Conservation (phyloP, 2,888 invertebrate species). For the Hartigia nigra region DNA sequence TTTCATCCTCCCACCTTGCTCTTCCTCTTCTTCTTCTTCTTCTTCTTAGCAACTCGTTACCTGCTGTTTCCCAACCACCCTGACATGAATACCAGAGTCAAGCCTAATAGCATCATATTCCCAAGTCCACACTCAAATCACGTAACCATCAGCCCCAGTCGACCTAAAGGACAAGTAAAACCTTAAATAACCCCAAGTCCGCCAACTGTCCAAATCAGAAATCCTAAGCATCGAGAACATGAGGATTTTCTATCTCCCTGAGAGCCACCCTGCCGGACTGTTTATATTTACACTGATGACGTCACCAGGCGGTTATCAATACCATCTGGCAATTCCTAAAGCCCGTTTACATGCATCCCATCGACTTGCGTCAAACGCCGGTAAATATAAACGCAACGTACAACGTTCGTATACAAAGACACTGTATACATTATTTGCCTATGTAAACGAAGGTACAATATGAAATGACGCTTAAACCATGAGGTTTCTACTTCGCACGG, state of each 20-base stretch:
- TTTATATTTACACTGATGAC: too few relatives aligned
- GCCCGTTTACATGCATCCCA: too few relatives aligned
- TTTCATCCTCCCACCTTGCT: neutral
- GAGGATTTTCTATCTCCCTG: too few relatives aligned
- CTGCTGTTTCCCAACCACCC: constrained; percentile 10
- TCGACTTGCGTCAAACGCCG: too few relatives aligned
- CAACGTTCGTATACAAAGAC: neutral
- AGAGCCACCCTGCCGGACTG: too few relatives aligned
- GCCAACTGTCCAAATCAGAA: neutral
- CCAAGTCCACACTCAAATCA: neutral
- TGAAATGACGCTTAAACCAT: constrained; percentile 23
- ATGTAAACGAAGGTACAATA: constrained; percentile 40
- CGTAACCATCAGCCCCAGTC: neutral
- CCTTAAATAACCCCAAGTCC: neutral
- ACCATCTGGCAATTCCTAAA: too few relatives aligned
- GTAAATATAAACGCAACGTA: too few relatives aligned
- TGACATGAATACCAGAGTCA: neutral
- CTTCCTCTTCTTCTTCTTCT: constrained; percentile 12
- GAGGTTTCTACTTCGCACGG: too few relatives aligned
- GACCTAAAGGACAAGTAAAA: neutral
- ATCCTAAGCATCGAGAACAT: too few relatives aligned
- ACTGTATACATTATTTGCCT: constrained; percentile 47
- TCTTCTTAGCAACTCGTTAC: constrained; percentile 20
- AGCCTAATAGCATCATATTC: neutral
- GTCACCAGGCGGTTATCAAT: too few relatives aligned